phyloP scores from a whole-genome alignment of 2,888 invertebrate genomes.

The Octonoba sinensis region DNA sequence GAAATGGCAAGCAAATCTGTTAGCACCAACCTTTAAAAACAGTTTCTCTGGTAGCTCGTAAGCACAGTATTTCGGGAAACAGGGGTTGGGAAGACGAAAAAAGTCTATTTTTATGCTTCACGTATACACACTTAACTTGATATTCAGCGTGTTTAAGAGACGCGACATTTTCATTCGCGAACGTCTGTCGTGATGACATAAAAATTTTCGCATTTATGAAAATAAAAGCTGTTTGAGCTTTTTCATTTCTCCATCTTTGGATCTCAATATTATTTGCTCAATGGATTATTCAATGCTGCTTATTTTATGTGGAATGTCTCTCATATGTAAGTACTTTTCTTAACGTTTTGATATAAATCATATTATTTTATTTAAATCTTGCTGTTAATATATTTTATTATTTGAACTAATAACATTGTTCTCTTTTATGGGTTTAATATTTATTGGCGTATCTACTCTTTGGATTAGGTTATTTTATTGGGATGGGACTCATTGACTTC shows the following conservation, averaged over 20 bases:
- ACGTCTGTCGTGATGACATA: conserved; percentile 22
- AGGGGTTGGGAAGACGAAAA: conserved; percentile 17
- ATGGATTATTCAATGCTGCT: conserved; percentile 28
- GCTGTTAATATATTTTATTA: background rate
- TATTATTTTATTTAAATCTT: background rate
- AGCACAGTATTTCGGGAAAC: conserved; percentile 56
- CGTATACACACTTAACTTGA: conserved; percentile 52
- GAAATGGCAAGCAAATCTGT: too few species aligned
- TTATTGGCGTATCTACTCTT: too few species aligned
- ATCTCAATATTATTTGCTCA: background rate
- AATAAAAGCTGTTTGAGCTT: background rate
- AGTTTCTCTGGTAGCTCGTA: conserved; percentile 9
- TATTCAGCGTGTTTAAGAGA: conserved; percentile 40
- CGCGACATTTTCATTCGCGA: conserved; percentile 41
- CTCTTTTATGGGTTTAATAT: too few species aligned
- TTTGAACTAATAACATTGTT: background rate
- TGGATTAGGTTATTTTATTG: too few species aligned
- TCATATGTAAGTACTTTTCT: conserved; percentile 36
- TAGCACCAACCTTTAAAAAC: too few species aligned
- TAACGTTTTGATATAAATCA: background rate
- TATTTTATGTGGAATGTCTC: conserved; percentile 24
- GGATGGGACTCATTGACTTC: too few species aligned
- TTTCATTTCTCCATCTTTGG: background rate
- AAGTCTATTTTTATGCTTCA: conserved; percentile 43
- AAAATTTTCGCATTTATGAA: background rate